Evolutionary conservation across 2,113 vertebrate species (phyloP), one percentile per base, ranked within the genome.

Genomic region (Myxocyprinus asiaticus): DNA sequence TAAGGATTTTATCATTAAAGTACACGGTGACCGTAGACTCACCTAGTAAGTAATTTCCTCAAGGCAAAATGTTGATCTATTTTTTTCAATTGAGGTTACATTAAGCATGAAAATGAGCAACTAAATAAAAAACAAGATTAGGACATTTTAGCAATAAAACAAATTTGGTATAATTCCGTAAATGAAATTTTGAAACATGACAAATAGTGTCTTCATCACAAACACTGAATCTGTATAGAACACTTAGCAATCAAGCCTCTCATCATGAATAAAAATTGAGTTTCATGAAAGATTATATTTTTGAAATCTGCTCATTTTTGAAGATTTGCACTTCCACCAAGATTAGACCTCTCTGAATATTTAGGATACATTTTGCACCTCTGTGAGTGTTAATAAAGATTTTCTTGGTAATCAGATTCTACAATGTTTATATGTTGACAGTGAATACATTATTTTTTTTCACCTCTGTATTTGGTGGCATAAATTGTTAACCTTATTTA

Each of bases 371-470:
- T 67, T 45, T 12, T 47, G 12, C 33, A 68, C 47, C 17, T 51
- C 12, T 69, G 10, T 11, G 42, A 56, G 3, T n/a, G 12, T 56
- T n/a, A 70, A 55, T 55, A 70, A 44, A 14, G 6, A 48, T 7
- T 33, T 17, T 50, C 47, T 11, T 50, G 6, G 8, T 11, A 51
- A 53, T 7, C 17, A 22, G 2, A 8, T 22, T 6, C 47, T 15
- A 8, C 44, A 50, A 67, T 48, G 9, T 7, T 7, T 9, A 48
- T 50, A 50, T 65, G 64, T 58, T 48, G 3, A 67, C 43, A 22
- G 33, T 22, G 58, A 59, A 82, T 69, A 78, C 68, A 69, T 71
- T 59, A 33, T 63, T 15, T 74, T 22, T n/a, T 17, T 75, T 8
- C 15, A 48, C 15, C 22, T 55, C 22, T 1, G 22, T 33, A 33